Percentiles rank a stretch among this genome's conserved stretches.
Conservation (phyloP, 1,140 invertebrate species). For the Calosoma granatense region DNA sequence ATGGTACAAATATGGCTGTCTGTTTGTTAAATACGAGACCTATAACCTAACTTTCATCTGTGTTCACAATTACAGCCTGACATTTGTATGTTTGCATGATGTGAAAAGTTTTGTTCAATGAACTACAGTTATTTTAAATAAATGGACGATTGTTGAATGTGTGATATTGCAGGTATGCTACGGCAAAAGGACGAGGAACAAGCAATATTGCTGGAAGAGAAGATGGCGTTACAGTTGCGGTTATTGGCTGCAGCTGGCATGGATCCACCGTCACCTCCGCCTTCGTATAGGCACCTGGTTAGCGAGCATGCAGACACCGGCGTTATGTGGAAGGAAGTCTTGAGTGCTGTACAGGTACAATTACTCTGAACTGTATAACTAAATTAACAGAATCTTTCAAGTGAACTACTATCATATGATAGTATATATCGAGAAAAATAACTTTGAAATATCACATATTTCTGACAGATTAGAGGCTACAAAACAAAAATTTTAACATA, state of each 20-base stretch:
- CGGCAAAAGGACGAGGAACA: conserved; percentile 80
- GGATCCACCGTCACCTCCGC: conserved; percentile 38
- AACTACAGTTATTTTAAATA: too few species aligned
- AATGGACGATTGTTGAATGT: too few species aligned
- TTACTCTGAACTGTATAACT: conserved; percentile 11
- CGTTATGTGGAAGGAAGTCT: conserved; percentile 57
- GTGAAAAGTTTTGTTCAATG: too few species aligned
- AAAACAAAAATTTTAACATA: too few species aligned
- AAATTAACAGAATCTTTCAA: background rate
- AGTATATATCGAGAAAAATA: too few species aligned
- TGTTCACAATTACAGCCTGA: too few species aligned
- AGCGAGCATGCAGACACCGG: conserved; percentile 49
- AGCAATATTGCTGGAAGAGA: conserved; percentile 75
- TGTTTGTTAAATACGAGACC: too few species aligned
- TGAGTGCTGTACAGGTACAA: conserved; percentile 53
- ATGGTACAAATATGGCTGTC: background rate
- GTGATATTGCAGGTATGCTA: conserved; percentile 59
- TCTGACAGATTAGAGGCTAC: too few species aligned
- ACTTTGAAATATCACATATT: too few species aligned
- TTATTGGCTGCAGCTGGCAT: conserved; percentile 57
- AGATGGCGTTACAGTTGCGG: conserved; percentile 71
- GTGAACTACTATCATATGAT: too few species aligned
- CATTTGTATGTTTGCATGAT: too few species aligned
- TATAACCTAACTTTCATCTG: too few species aligned
- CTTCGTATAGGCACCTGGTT: conserved; percentile 47